Percentiles rank a stretch among this genome's conserved stretches.
Conservation (phyloP, 1,140 invertebrate species). For the Drosophila athabasca region DNA sequence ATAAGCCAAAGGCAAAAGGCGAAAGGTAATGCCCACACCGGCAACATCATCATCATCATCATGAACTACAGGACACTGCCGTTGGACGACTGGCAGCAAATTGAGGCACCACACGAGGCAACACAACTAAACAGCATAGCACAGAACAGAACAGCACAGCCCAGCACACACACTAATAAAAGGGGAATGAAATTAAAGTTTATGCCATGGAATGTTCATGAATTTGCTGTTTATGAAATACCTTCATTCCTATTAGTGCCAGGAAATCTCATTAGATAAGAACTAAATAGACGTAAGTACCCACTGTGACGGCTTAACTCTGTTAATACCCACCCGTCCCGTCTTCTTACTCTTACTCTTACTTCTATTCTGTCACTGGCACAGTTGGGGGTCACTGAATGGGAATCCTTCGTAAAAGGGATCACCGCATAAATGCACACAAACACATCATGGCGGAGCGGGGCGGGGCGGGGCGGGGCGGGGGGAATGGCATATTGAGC, state of each 20-base stretch:
- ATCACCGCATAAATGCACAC: conserved; percentile 51
- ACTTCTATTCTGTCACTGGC: conserved; percentile 10
- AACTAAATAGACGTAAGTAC: conserved; percentile 26
- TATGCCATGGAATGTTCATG: conserved; percentile 30
- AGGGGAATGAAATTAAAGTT: conserved; percentile 28
- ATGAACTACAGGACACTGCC: neutral
- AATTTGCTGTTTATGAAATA: conserved; percentile 14
- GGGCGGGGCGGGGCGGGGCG: no score
- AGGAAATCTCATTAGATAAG: conserved; percentile 39
- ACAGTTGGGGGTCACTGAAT: conserved; percentile 48
- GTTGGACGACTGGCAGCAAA: conserved; percentile 31
- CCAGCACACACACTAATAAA: neutral
- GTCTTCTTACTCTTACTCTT: conserved; percentile 1
- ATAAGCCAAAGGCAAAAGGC: conserved; percentile 48
- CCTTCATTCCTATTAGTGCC: conserved; percentile 32
- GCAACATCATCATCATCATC: conserved; percentile 5
- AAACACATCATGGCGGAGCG: neutral
- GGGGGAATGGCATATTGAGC: conserved; percentile 24
- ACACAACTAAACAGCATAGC: conserved; percentile 41
- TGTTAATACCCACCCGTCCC: conserved; percentile 52
- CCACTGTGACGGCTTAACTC: conserved; percentile 43
- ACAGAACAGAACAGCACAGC: conserved; percentile 2
- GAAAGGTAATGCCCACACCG: conserved; percentile 12
- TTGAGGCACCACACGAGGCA: conserved; percentile 49
- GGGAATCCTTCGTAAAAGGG: conserved; percentile 49